Base-by-base conservation (phyloP, 1,140 invertebrate species). In the Cepaea nemoralis region DNA sequence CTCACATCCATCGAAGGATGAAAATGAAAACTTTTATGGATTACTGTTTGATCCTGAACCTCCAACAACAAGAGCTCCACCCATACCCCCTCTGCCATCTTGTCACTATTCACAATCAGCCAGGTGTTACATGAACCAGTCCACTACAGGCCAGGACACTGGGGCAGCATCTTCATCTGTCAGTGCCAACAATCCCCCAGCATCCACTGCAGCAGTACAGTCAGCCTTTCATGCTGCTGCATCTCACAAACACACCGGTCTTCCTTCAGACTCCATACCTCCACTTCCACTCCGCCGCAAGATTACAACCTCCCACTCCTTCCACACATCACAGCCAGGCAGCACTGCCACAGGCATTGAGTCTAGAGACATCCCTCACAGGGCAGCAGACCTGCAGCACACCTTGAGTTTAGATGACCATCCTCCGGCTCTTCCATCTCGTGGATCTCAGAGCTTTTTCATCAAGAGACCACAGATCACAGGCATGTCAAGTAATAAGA, bases 61-160 rank as follows among this genome's bases (percentile, higher is more conserved):
- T 10, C 59, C 77, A 37, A n/a, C 22, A 19, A 63, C 48, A 63
- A 37, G 16, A 40, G 75, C 75, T 48, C 77, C 77, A 31, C 66
- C 59, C 8, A 35, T 78, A 19, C 85, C 83, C n/a, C 77, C 85
- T 39, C 76, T 79, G 5, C 83, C 79, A 35, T 76, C 67, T 0
- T 69, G 82, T 27, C 74, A 74, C 19, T 69, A 83, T 40, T 83
- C 82, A 0, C 77, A 75, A 14, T 45, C 63, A 10, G 6, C 42
- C 16, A 69, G 63, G 39, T 55, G 59, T 14, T 31, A 37, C 5
- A 50, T 59, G 6, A 31, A 27, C 27, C 27, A 63, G 27, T 31
- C 27, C 22, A 27, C 33, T 27, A 3, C 33, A 31, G 33, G 6
- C 33, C 59, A 27, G 33, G 27, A 63, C 2, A 2, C 6, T 14